Conservation (phyloP, 1,140 invertebrate genomes). For the Macrocentrus cingulum region DNA sequence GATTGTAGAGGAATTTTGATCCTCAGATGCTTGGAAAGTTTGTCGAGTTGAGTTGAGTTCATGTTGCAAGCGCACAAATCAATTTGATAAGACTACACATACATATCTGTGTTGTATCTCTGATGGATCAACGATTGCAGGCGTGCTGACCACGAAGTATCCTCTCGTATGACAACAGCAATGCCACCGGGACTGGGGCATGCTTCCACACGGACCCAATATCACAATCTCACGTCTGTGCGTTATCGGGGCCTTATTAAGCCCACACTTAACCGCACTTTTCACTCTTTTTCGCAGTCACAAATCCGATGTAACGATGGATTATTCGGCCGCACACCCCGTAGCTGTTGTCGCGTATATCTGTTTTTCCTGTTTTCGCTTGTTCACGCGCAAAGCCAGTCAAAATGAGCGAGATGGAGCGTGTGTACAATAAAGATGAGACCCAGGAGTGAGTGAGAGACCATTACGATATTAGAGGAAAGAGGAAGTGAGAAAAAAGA, state of each 20-base stretch:
- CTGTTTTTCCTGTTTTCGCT: constrained; percentile 33
- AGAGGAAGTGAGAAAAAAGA: too few relatives aligned
- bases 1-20: constrained; percentile 23
- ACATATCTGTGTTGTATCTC: background rate
- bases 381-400: constrained; percentile 24
- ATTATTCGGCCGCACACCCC: constrained; percentile 5
- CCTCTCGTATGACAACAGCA: constrained; percentile 3
- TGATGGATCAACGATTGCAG: background rate
- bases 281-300: background rate
- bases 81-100: too few relatives aligned
- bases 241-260: background rate
- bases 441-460: too few relatives aligned
- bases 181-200: constrained; percentile 11
- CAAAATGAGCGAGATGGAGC: constrained; percentile 10
- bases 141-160: constrained; percentile 10
- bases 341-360: constrained; percentile 30
- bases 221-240: constrained; percentile 3
- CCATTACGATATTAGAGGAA: too few relatives aligned
- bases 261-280: background rate
- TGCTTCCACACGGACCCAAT: constrained; percentile 8
- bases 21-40: background rate
- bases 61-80: too few relatives aligned
- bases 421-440: background rate
- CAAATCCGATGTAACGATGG: background rate
- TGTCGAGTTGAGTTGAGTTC: too few relatives aligned